Conservation (phyloP, 1,140 invertebrate genomes). For the Procambarus virginalis region DNA sequence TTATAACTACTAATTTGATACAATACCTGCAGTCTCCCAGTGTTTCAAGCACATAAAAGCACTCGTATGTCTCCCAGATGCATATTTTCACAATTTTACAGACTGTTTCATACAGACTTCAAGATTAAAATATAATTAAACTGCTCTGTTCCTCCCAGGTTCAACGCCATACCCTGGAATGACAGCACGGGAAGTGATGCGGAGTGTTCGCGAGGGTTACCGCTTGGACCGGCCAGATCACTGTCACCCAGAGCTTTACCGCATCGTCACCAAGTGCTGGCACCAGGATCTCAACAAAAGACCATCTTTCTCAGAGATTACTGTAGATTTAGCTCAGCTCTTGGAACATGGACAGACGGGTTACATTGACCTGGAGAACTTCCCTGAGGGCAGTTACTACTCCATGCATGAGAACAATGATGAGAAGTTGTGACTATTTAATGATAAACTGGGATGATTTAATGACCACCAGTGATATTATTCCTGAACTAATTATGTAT, state of each 20-base stretch:
- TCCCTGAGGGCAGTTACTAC: slow-evolving; percentile 77
- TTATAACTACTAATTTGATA: no score
- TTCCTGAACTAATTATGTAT: not conserved
- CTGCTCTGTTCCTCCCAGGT: slow-evolving; percentile 75
- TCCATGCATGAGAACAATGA: slow-evolving; percentile 71
- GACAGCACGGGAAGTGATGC: slow-evolving; percentile 85
- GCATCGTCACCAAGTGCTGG: slow-evolving; percentile 85
- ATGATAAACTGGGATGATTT: not conserved
- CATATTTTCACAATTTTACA: no score
- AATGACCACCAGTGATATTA: not conserved
- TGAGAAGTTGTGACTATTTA: slow-evolving; percentile 65
- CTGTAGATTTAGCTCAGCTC: slow-evolving; percentile 81
- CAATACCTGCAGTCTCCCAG: no score
- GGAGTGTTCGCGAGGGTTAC: slow-evolving; percentile 84
- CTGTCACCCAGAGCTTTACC: slow-evolving; percentile 84
- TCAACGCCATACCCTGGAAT: slow-evolving; percentile 88
- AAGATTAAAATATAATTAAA: not conserved
- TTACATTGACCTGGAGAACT: slow-evolving; percentile 86
- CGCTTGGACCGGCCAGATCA: slow-evolving; percentile 84
- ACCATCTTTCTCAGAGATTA: slow-evolving; percentile 82
- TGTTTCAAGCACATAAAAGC: no score
- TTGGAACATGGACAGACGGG: slow-evolving; percentile 81
- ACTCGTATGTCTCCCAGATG: no score
- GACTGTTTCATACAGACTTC: no score
- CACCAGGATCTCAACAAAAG: slow-evolving; percentile 83